Conservation (phyloP, 1,140 invertebrate genomes). For the Conus ventricosus region DNA sequence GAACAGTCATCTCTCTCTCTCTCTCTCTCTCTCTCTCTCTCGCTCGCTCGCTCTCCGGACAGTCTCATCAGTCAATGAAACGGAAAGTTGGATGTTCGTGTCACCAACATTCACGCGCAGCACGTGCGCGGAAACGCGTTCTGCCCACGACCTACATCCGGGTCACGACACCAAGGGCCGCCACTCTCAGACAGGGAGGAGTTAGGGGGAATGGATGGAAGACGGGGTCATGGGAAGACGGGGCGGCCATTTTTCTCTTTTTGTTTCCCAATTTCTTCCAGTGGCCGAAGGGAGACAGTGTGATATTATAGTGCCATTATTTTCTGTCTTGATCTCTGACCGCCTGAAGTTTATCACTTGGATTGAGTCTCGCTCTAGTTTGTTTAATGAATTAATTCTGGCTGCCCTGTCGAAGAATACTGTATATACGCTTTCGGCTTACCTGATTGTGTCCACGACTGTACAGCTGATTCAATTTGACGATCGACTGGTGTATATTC, state of each 20-base stretch:
- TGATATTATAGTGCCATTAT: neutral
- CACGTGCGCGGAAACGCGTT: conserved; percentile 8
- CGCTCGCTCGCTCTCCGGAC: neutral
- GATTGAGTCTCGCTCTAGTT: neutral
- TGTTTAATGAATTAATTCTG: neutral
- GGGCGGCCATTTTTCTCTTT: neutral
- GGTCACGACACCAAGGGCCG: conserved; percentile 25
- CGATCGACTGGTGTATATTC: too few relatives aligned
- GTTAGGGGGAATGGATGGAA: neutral
- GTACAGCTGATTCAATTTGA: too few relatives aligned
- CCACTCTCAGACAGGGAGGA: neutral
- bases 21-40: neutral
- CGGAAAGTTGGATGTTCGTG: conserved; percentile 25
- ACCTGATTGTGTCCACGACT: too few relatives aligned
- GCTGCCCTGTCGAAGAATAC: too few relatives aligned
- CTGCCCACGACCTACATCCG: conserved; percentile 16
- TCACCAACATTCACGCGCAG: conserved; percentile 16
- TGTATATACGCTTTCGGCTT: too few relatives aligned
- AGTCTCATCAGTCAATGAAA: conserved; percentile 10
- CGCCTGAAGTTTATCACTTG: neutral
- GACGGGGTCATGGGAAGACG: neutral
- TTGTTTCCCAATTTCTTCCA: neutral
- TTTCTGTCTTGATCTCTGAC: conserved; percentile 3
- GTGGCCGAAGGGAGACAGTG: neutral
- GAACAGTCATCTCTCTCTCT: neutral